Base-by-base conservation (phyloP, 2,888 invertebrate genomes). In the Punctoribates punctum region DNA sequence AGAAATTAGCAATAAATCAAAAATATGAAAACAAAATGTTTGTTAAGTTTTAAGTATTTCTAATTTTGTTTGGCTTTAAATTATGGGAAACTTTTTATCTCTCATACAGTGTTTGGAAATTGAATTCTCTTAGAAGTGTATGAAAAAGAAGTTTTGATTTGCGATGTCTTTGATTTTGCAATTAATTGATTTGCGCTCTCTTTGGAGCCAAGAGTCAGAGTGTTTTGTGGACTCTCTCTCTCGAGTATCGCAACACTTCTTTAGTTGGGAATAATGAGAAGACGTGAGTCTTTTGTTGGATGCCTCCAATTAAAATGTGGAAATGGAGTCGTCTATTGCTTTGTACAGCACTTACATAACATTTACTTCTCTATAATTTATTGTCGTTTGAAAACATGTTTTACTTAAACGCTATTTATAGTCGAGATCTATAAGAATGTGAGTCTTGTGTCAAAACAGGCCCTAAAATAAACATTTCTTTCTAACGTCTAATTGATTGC, bases 391-490 rank as follows among this genome's bases (percentile, higher is more conserved):
- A 34, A 65, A 34, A 65, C 34, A 34, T 65, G 29, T 65, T 38
- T 34, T 65, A 38, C 65, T 65, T 62, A 57, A 57, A 57, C 23
- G 25, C 57, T 57, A 57, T 57, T 57, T 57, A 57, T 57, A 57
- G 57, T 57, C 20, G 23, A 57, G 57, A 57, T 57, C 20, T 23
- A 57, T 57, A 57, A 57, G 57, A 57, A 57, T 57, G 57, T 57
- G 57, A 57, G 42, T 42, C 42, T 67, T 67, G 42, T 67, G 23
- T 67, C 65, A 65, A 65, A 65, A 38, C 65, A 65, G 20, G 27
- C 29, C 67, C 42, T 67, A 67, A 67, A 67, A 67, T 67, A 38
- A 67, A 67, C 67, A 67, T 67, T 67, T n/a, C 13, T 20, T 15
- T 20, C 9, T 5, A 65, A 42, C 38, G 11, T 42, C 20, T 67